Evolutionary conservation across 2,797 vertebrate species (phyloP).

Genomic region (Mormyrops attenuatus): DNA sequence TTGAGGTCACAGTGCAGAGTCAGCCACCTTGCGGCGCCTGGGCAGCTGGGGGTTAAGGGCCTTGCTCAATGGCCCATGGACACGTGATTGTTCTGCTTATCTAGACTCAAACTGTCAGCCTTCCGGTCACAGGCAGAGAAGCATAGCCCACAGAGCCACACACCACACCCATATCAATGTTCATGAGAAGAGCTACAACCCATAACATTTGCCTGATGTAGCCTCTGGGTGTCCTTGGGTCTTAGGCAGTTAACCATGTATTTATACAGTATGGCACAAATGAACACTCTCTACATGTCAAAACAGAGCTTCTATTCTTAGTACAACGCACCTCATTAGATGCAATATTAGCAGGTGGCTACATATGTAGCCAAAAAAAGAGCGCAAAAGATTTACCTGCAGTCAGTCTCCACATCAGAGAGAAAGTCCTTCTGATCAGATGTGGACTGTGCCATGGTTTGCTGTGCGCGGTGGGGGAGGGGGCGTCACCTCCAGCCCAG

Average conservation of each 20-base stretch:
- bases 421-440: constrained; percentile 26
- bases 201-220: neutral
- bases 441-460: constrained; percentile 36
- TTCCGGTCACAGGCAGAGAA: neutral
- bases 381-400: constrained; percentile 31
- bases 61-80: neutral
- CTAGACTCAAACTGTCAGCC: neutral
- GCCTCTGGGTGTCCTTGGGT: neutral
- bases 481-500: constrained; percentile 7
- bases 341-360: neutral
- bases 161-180: neutral
- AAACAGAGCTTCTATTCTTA: neutral
- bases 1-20: neutral
- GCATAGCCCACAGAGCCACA: neutral
- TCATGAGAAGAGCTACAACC: neutral
- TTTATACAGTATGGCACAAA: neutral
- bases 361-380: neutral
- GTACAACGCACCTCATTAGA: neutral
- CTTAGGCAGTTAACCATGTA: neutral
- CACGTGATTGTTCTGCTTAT: neutral
- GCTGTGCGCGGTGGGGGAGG: constrained; percentile 19
- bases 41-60: neutral
- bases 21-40: neutral
- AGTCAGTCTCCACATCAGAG: constrained; percentile 34
- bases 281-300: neutral